phyloP scores from a whole-genome alignment of 2,888 invertebrate genomes.

The Barypeithes pellucidus region DNA sequence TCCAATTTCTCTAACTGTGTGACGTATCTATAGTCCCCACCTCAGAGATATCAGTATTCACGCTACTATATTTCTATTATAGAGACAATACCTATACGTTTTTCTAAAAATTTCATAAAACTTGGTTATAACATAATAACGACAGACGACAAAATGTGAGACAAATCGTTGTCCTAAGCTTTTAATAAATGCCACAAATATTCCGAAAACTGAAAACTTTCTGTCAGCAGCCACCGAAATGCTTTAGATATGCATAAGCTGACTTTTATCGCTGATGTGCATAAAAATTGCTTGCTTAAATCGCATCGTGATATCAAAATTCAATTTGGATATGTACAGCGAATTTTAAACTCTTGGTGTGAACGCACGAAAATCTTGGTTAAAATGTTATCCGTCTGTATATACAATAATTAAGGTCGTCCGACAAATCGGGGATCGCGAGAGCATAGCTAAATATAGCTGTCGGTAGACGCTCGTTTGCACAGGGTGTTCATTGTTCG shows the following conservation, averaged over 20 bases:
- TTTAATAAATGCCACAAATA: slow-evolving; percentile 30
- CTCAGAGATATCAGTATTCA: no score
- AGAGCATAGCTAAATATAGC: no score
- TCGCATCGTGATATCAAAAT: slow-evolving; percentile 22
- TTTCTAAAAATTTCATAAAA: neutral
- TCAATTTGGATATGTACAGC: slow-evolving; percentile 1
- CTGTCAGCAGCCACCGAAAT: slow-evolving; percentile 22
- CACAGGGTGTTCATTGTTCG: no score
- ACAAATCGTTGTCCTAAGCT: slow-evolving; percentile 10
- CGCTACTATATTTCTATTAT: no score
- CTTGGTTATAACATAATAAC: neutral
- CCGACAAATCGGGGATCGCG: no score
- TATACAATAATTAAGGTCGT: no score
- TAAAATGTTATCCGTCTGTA: no score
- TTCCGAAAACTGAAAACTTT: slow-evolving; percentile 35
- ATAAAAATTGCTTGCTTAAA: slow-evolving; percentile 40
- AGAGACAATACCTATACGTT: no score
- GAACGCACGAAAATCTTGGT: neutral
- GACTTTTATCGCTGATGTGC: slow-evolving; percentile 42
- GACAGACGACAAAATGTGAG: slow-evolving; percentile 7
- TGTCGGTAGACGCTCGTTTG: no score
- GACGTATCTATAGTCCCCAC: no score
- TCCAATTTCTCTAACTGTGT: no score
- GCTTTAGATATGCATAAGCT: slow-evolving; percentile 37
- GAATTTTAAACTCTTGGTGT: slow-evolving; percentile 6